Conservation (phyloP, 2,888 invertebrate species). For the Melieria crassipennis region DNA sequence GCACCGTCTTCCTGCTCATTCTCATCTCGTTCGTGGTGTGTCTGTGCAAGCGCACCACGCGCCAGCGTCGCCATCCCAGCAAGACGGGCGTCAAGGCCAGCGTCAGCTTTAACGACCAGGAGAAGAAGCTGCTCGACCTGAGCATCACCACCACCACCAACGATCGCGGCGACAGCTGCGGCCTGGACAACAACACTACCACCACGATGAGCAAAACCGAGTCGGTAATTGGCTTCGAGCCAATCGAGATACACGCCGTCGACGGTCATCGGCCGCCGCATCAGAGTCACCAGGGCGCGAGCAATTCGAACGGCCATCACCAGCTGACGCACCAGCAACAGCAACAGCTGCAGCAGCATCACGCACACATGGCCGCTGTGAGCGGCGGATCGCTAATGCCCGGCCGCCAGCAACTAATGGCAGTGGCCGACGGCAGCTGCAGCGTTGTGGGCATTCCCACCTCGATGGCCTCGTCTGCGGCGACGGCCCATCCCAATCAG, state of each 20-base stretch:
- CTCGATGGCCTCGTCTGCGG: constrained; percentile 49
- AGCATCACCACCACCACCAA: constrained; percentile 79
- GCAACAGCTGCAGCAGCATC: constrained; percentile 44
- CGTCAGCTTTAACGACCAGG: constrained; percentile 87
- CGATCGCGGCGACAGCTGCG: constrained; percentile 71
- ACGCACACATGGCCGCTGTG: constrained; percentile 42
- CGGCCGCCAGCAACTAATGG: constrained; percentile 55
- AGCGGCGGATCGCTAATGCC: constrained; percentile 36
- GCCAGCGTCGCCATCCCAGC: constrained; percentile 69
- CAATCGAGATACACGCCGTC: constrained; percentile 71
- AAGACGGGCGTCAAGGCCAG: constrained; percentile 78
- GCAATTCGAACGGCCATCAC: constrained; percentile 32
- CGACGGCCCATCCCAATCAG: constrained; percentile 54
- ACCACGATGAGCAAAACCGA: constrained; percentile 64
- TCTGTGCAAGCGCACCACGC: constrained; percentile 67
- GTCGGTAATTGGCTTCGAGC: constrained; percentile 70
- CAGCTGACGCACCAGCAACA: constrained; percentile 48
- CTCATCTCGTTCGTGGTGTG: constrained; percentile 72
- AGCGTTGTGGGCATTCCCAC: constrained; percentile 60
- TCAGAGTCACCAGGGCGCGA: constrained; percentile 40
- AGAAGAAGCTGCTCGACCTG: constrained; percentile 84
- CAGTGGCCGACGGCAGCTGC: constrained; percentile 58
- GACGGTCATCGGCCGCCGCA: constrained; percentile 65
- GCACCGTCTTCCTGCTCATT: constrained; percentile 72
- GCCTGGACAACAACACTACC: constrained; percentile 72